phyloP scores from a whole-genome alignment of 2,888 invertebrate genomes.

The Cantharis lateralis region DNA sequence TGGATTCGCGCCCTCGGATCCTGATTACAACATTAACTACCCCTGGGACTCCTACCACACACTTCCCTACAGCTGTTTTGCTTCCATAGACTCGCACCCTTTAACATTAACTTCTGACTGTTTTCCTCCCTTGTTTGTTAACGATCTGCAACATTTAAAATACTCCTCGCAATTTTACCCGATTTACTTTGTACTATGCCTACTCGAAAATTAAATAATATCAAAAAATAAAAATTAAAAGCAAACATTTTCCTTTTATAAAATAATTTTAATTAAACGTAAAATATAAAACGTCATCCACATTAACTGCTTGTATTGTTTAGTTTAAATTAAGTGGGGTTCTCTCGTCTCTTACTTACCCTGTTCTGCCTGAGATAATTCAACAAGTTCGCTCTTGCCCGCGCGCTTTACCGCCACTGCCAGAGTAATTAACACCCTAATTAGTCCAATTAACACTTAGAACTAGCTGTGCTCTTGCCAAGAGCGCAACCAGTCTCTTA shows the following conservation, averaged over 20 bases:
- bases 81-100: slow-evolving; percentile 26
- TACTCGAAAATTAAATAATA: not conserved
- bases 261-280: slow-evolving; percentile 7
- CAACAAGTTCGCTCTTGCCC: slow-evolving; percentile 34
- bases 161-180: not conserved
- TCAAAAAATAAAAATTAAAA: not conserved
- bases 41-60: slow-evolving; percentile 37
- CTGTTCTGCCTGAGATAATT: slow-evolving; percentile 31
- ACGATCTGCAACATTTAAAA: slow-evolving; percentile 11
- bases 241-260: not conserved
- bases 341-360: slow-evolving; percentile 23
- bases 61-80: slow-evolving; percentile 28
- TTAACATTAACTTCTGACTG: slow-evolving; percentile 12
- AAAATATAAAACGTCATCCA: slow-evolving; percentile 12
- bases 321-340: slow-evolving; percentile 25
- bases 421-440: slow-evolving; percentile 35
- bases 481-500: slow-evolving; percentile 29
- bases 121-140: slow-evolving; percentile 17
- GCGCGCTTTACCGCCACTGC: slow-evolving; percentile 28
- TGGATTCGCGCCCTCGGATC: slow-evolving; percentile 48
- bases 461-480: slow-evolving; percentile 29
- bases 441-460: slow-evolving; percentile 35
- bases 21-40: slow-evolving; percentile 51
- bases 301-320: slow-evolving; percentile 20
- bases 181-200: not conserved